Evolutionary conservation across 92 coral and sea anemone species (phyloP), one percentile per base, ranked within the genome.

Genomic region (Palythoa grandiflora): DNA sequence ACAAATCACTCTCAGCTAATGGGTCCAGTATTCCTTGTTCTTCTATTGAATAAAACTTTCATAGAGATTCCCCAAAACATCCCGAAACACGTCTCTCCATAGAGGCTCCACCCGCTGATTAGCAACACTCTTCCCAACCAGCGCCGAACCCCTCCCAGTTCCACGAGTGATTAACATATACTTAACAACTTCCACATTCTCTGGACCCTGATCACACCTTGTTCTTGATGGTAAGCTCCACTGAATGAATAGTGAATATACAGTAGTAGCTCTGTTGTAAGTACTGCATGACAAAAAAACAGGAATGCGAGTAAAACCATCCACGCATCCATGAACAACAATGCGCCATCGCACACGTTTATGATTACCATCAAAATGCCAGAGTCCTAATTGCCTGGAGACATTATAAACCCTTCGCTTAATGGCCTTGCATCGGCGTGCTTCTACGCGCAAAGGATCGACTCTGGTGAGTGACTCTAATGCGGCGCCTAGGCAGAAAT

Each of bases 41-140:
- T 61, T 80, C 88, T 89, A 84, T 89, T 39, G 73, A 66, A 78
- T 72, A 47, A 68, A 89, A 89, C 71, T 83, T 38, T 81, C 83
- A 61, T 89, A 84, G 76, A 74, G 84, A 83, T 47, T 20, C 59
- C 71, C 85, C 84, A 89, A 84, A 63, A 89, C 85, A 89, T 84
- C 92, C 59, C 73, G 50, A 77, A 72, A 89, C 9, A 89, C 92
- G 68, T 89, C 92, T 21, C 92, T 47, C 92, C 92, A 84, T 63
- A 89, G n/a, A 35, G 79, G 53, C 47, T 86, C 89, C 35, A 74
- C 72, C 11, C 83, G 71, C n/a, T 74, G 89, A 86, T 86, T 76
- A 40, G 68, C 83, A 9, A 83, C 87, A 40, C 87, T 83, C 37
- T 68, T 83, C 36, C 87, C 87, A 60, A 66, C 87, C 50, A 83